Conservation (phyloP, 2,797 vertebrate species). For the Natrix natrix region DNA sequence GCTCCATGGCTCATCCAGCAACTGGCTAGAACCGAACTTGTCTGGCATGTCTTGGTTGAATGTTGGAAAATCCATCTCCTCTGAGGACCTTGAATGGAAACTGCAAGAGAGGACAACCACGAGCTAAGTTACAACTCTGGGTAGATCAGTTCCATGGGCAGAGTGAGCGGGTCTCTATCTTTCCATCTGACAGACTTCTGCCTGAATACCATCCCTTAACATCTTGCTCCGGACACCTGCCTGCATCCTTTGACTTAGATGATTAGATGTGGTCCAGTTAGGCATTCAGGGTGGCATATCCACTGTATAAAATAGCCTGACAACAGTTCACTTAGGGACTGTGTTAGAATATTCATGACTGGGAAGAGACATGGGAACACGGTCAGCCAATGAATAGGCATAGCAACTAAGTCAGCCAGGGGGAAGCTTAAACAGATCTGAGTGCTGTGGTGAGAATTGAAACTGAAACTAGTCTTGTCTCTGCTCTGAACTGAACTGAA, state of each 20-base stretch:
- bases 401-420: no score
- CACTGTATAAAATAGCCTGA: no score
- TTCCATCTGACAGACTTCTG: neutral
- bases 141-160: neutral
- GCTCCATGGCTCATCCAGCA: neutral
- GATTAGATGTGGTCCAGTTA: neutral
- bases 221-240: fast-evolving
- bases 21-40: neutral
- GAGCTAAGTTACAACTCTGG: neutral
- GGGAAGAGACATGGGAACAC: no score
- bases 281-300: neutral
- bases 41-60: neutral
- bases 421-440: no score
- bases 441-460: no score
- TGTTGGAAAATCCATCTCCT: neutral
- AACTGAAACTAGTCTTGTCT: no score
- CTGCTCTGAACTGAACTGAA: no score
- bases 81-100: neutral
- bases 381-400: no score
- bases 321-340: neutral
- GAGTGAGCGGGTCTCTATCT: neutral
- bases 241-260: neutral
- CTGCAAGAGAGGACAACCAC: no score
- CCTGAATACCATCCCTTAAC: no score
- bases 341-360: no score